phyloP scores from a whole-genome alignment of 2,888 invertebrate species.

The Crepidodera aurea region DNA sequence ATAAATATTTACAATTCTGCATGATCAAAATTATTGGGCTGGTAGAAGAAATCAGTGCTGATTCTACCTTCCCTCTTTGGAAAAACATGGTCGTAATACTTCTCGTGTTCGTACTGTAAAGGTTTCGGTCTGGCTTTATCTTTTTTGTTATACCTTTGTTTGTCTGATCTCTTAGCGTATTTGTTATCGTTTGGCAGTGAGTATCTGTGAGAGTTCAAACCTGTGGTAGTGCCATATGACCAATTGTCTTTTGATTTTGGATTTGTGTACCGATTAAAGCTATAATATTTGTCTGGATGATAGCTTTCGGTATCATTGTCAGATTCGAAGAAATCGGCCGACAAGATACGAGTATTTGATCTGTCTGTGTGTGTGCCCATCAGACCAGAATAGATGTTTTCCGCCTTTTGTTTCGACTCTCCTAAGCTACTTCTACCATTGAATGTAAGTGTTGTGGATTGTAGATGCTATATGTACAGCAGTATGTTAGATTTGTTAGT shows the following conservation, averaged over 20 bases:
- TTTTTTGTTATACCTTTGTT: slow-evolving; percentile 48
- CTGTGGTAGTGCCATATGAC: slow-evolving; percentile 51
- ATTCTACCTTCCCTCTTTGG: slow-evolving; percentile 57
- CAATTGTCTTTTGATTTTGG: slow-evolving; percentile 53
- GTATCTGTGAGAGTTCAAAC: slow-evolving; percentile 48
- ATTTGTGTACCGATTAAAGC: slow-evolving; percentile 55
- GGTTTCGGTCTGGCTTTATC: slow-evolving; percentile 66
- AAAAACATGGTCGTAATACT: slow-evolving; percentile 70
- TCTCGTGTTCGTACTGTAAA: slow-evolving; percentile 67
- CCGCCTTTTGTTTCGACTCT: slow-evolving; percentile 53
- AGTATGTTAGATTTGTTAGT: slow-evolving; percentile 60
- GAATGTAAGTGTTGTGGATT: slow-evolving; percentile 60
- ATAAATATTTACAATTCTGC: slow-evolving; percentile 59
- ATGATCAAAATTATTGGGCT: slow-evolving; percentile 57
- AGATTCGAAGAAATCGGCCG: slow-evolving; percentile 54
- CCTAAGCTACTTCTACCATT: slow-evolving; percentile 61
- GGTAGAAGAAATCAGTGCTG: slow-evolving; percentile 56
- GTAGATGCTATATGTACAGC: slow-evolving; percentile 57
- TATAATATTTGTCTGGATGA: slow-evolving; percentile 53
- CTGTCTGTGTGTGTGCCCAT: slow-evolving; percentile 48
- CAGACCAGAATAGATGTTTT: slow-evolving; percentile 54
- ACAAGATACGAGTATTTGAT: slow-evolving; percentile 47
- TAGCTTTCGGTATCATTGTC: slow-evolving; percentile 53
- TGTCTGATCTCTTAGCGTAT: slow-evolving; percentile 47
- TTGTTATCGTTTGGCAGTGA: slow-evolving; percentile 48